Percentiles rank a stretch among this genome's conserved stretches.
phyloP scores from a whole-genome alignment of 2,113 vertebrate genomes.

The Murina feae region DNA sequence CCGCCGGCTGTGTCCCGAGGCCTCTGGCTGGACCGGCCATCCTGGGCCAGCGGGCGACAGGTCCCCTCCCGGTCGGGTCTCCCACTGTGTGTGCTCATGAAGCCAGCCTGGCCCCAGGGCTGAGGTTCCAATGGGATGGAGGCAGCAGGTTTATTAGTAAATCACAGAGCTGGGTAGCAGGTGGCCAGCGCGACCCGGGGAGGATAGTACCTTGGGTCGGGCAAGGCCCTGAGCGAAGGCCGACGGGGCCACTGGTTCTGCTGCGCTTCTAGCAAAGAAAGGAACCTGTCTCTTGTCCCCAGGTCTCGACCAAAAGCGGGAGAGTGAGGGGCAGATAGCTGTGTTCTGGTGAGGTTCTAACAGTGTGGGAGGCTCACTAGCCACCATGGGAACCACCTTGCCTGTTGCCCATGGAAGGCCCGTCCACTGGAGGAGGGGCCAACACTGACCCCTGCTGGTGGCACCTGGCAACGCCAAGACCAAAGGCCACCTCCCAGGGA shows the following conservation, averaged over 20 bases:
- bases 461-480: fast-evolving
- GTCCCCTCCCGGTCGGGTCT: no score
- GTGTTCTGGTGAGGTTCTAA: not conserved
- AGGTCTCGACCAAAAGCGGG: not conserved
- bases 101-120: not conserved
- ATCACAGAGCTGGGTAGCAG: fast-evolving
- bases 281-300: not conserved
- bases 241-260: not conserved
- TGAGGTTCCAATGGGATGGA: not conserved
- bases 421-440: not conserved
- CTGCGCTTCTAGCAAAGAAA: not conserved
- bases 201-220: fast-evolving
- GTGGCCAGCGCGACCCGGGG: not conserved
- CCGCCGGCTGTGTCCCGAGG: fast-evolving
- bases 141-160: not conserved
- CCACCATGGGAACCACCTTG: fast-evolving
- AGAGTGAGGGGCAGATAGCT: not conserved
- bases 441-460: conserved; percentile 2
- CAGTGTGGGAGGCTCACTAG: not conserved
- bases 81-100: not conserved
- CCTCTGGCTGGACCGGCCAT: fast-evolving
- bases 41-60: not conserved
- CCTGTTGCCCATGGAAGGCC: fast-evolving
- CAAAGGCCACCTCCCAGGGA: fast-evolving
- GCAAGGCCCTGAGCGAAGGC: not conserved